A percentile compares a stretch with the other conserved stretches of the same genome.
These are phyloP conservation scores for Lucinisca nassula DNA, from an alignment of 2,888 invertebrate species.

Conservation along the genomic window DNA sequence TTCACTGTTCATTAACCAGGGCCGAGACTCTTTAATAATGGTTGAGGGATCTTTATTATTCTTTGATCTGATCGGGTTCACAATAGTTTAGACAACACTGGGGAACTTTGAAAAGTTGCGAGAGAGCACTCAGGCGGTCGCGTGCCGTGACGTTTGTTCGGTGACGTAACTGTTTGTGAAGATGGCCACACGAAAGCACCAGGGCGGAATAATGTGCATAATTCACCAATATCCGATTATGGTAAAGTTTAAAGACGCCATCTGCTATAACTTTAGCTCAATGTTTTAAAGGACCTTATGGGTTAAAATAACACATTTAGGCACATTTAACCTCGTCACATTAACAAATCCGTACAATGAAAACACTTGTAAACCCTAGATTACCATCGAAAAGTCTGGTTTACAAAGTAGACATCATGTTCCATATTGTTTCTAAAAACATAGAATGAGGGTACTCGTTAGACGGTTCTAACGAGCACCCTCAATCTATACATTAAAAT, in stretches of 20 bases:
- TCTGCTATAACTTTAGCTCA: conserved; percentile 54
- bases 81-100: conserved; percentile 69
- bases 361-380: no score
- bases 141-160: conserved; percentile 73
- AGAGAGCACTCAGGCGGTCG: conserved; percentile 62
- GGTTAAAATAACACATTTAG: no score
- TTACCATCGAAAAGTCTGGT: no score
- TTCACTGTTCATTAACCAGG: conserved; percentile 72
- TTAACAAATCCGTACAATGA: no score
- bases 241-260: conserved; percentile 40
- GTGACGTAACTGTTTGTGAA: conserved; percentile 68
- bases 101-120: conserved; percentile 59
- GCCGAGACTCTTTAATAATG: conserved; percentile 69
- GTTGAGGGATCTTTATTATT: conserved; percentile 70
- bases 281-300: no score
- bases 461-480: no score
- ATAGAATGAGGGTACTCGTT: no score
- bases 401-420: no score
- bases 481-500: no score
- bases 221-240: conserved; percentile 66
- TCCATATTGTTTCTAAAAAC: no score
- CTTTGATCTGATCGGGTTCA: conserved; percentile 69
- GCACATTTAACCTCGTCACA: no score
- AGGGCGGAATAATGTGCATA: conserved; percentile 67
- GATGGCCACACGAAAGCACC: conserved; percentile 66